phyloP scores from a whole-genome alignment of 2,888 invertebrate species.

The Drosophila borborema region DNA sequence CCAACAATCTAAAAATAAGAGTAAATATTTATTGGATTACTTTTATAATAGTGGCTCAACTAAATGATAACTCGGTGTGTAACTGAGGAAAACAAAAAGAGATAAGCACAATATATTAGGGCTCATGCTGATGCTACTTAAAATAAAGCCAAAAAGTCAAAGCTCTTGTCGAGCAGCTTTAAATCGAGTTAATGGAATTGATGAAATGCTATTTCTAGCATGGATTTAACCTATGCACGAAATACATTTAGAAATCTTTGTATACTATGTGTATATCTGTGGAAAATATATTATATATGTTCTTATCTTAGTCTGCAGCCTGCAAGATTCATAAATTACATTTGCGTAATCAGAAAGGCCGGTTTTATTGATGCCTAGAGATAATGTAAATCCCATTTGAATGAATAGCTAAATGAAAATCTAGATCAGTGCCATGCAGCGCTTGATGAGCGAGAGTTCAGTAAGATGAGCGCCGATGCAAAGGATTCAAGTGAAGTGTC shows the following conservation, averaged over 20 bases:
- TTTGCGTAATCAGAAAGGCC: not conserved
- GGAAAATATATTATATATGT: not conserved
- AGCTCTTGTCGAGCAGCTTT: not conserved
- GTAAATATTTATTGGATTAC: not conserved
- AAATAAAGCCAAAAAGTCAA: no score
- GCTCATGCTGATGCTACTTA: not conserved
- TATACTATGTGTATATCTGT: no score
- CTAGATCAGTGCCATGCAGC: constrained; percentile 7
- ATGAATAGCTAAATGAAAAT: not conserved
- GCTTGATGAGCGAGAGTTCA: constrained; percentile 1
- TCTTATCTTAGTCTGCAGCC: constrained; percentile 9
- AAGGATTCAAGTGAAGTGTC: constrained; percentile 19
- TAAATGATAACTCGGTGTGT: not conserved
- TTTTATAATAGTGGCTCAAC: constrained; percentile 1
- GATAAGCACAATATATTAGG: constrained; percentile 3
- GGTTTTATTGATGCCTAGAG: constrained; percentile 7
- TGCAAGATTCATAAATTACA: constrained; percentile 6
- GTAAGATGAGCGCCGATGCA: constrained; percentile 13
- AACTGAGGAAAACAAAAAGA: constrained; percentile 7
- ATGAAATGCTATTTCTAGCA: not conserved
- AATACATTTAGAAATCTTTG: not conserved
- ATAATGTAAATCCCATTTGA: not conserved
- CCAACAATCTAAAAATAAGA: constrained; percentile 6
- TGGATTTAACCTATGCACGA: not conserved
- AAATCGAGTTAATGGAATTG: not conserved